These are phyloP conservation scores for Jordanella pulchra DNA, from an alignment of 2,797 vertebrate genomes.

Conservation along the genomic window DNA sequence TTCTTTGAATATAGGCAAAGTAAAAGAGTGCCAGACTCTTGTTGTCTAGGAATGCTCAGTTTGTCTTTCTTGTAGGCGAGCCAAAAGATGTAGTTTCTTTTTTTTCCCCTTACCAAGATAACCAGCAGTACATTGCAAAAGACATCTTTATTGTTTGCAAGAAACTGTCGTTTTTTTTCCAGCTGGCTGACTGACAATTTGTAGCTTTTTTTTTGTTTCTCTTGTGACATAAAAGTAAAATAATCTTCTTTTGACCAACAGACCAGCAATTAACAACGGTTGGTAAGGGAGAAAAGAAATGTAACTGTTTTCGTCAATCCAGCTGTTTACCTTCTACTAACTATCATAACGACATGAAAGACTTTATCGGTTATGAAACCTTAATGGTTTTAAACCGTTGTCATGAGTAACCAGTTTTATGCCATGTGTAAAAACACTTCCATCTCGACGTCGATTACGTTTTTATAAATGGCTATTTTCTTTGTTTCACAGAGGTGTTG, in stretches of 20 bases:
- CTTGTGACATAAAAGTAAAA: background rate
- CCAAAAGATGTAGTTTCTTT: background rate
- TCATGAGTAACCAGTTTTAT: too few relatives aligned
- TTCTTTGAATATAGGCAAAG: background rate
- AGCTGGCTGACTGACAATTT: background rate
- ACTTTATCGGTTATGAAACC: background rate
- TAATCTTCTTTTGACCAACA: background rate
- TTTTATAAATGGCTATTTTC: background rate
- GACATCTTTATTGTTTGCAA: background rate
- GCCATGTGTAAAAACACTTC: too few relatives aligned
- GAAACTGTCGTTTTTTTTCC: background rate
- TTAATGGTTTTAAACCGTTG: too few relatives aligned
- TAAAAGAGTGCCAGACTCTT: background rate
- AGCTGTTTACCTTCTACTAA: background rate
- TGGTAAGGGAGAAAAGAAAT: too few relatives aligned
- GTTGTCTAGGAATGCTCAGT: background rate
- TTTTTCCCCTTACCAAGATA: background rate
- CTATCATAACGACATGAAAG: background rate
- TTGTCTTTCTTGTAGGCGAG: background rate
- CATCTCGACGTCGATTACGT: background rate
- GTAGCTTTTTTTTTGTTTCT: background rate
- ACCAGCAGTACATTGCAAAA: background rate
- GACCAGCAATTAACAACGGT: background rate
- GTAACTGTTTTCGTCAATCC: background rate
- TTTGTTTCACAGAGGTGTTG: background rate